Conservation (phyloP, 2,888 invertebrate genomes). For the Celastrina argiolus region DNA sequence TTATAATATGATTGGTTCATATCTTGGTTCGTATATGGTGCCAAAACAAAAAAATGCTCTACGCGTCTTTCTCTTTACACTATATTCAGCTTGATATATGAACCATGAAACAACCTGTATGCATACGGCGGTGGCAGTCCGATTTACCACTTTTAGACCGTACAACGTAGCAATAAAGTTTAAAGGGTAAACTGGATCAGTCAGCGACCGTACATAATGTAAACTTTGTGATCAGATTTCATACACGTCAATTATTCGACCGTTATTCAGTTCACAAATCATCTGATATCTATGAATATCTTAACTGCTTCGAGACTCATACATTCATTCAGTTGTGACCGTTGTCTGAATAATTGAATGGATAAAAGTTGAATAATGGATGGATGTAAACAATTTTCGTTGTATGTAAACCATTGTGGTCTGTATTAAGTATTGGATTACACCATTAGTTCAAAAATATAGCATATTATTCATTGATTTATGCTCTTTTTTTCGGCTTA, state of each 20-base stretch:
- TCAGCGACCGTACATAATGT: not conserved
- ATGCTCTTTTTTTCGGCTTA: not conserved
- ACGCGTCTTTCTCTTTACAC: too few species aligned
- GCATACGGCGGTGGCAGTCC: too few species aligned
- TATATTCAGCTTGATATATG: too few species aligned
- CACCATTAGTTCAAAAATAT: not conserved
- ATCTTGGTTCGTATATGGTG: too few species aligned
- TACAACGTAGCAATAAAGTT: too few species aligned
- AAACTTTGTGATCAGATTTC: not conserved
- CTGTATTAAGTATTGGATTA: not conserved
- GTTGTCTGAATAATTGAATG: constrained; percentile 18
- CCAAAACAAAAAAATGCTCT: too few species aligned
- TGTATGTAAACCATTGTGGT: not conserved
- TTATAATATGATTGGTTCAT: too few species aligned
- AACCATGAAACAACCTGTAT: too few species aligned
- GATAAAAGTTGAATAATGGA: constrained; percentile 10
- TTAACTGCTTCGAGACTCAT: constrained; percentile 2
- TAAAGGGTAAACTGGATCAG: too few species aligned
- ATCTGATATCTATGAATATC: constrained; percentile 20
- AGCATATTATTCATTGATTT: not conserved
- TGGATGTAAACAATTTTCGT: not conserved
- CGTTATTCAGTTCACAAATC: constrained; percentile 14
- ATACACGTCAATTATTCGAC: not conserved
- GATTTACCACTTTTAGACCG: too few species aligned
- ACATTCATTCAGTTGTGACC: constrained; percentile 17